Conservation (phyloP, 53 echinoderm and acorn worm species). For the Astropecten irregularis region DNA sequence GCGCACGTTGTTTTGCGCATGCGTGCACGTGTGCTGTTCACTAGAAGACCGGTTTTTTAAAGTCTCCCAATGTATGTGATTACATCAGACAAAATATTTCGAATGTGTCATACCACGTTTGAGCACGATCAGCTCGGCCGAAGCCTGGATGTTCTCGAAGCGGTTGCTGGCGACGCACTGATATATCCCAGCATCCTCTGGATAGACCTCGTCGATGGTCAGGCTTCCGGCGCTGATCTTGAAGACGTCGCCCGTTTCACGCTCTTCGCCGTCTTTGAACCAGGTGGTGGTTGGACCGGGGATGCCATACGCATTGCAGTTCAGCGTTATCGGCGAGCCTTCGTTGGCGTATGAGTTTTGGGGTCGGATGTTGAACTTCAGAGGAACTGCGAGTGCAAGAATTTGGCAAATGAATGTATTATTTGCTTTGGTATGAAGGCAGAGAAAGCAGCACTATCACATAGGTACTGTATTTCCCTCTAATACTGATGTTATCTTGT, state of each 20-base stretch:
- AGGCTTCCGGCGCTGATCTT: slow-evolving; percentile 56
- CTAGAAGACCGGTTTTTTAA: too few species aligned
- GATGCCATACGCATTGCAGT: slow-evolving; percentile 83
- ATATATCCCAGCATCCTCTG: slow-evolving; percentile 71
- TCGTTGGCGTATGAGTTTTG: slow-evolving; percentile 60
- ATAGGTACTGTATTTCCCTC: not conserved
- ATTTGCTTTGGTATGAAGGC: not conserved
- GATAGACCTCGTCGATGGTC: slow-evolving; percentile 45
- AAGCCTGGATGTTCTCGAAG: slow-evolving; percentile 71
- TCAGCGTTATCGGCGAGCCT: slow-evolving; percentile 41
- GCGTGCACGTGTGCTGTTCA: too few species aligned
- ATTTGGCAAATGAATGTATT: not conserved
- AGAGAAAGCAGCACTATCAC: not conserved
- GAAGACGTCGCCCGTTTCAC: slow-evolving; percentile 29
- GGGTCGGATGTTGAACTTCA: slow-evolving; percentile 71
- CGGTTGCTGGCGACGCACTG: slow-evolving; percentile 84
- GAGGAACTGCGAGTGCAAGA: too few species aligned
- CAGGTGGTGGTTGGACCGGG: slow-evolving; percentile 73
- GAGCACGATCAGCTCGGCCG: slow-evolving; percentile 79
- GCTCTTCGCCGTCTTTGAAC: slow-evolving; percentile 60
- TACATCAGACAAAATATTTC: too few species aligned
- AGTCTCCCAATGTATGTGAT: too few species aligned
- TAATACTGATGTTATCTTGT: too few species aligned
- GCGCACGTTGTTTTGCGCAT: too few species aligned
- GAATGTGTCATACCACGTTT: slow-evolving; percentile 62